Evolutionary conservation across 2,113 vertebrate species (phyloP).

Genomic region (Zosterops japonicus): DNA sequence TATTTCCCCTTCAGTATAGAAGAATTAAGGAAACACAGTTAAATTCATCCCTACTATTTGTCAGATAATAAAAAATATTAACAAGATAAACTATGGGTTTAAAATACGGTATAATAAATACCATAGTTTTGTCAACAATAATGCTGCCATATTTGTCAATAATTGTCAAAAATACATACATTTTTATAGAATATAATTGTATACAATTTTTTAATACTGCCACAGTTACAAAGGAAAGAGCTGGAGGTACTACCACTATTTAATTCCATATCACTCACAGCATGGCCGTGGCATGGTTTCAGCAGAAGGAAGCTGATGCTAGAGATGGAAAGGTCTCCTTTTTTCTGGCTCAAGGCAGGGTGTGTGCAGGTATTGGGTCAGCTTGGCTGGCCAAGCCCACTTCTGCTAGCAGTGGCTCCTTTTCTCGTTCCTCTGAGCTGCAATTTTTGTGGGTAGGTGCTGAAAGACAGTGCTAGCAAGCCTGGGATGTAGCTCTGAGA

Average conservation of each 20-base stretch:
- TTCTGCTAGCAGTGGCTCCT: accelerated
- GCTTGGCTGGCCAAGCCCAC: accelerated
- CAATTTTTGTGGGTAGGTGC: not conserved
- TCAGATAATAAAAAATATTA: not conserved
- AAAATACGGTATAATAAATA: not conserved
- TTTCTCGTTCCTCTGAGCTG: not conserved
- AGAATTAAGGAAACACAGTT: not conserved
- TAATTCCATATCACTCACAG: not conserved
- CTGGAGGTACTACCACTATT: not conserved
- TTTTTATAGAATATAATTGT: not conserved
- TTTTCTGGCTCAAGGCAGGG: not conserved
- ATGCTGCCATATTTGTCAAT: not conserved
- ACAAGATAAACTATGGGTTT: not conserved
- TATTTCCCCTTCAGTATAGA: not conserved
- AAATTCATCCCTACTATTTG: not conserved
- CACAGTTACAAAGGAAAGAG: not conserved
- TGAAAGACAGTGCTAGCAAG: not conserved
- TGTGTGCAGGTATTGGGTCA: accelerated
- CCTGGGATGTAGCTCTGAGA: accelerated
- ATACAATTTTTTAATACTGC: not conserved
- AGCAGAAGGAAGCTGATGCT: not conserved
- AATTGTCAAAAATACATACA: not conserved
- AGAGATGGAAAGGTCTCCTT: not conserved
- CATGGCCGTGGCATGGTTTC: accelerated
- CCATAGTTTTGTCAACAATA: not conserved